A percentile compares a stretch with the other conserved stretches of the same genome.
Conservation (phyloP, 2,888 invertebrate species). For the Corythucha ciliata region DNA sequence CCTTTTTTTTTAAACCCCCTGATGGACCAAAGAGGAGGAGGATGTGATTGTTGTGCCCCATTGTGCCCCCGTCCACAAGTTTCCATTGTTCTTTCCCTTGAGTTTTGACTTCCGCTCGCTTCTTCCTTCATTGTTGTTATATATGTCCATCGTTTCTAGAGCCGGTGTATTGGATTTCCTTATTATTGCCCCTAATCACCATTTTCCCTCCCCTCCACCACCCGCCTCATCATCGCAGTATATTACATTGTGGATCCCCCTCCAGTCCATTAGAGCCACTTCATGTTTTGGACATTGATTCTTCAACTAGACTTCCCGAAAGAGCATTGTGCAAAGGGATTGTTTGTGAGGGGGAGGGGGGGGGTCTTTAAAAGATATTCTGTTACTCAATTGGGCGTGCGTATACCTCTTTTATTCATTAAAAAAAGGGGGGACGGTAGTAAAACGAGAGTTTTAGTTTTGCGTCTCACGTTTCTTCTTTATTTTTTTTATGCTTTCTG, state of each 20-base stretch:
- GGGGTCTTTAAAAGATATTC: background rate
- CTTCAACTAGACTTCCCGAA: background rate
- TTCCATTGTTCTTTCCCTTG: too few relatives aligned
- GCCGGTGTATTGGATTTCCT: conserved; percentile 30
- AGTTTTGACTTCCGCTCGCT: conserved; percentile 21
- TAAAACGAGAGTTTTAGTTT: too few relatives aligned
- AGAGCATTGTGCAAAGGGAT: background rate
- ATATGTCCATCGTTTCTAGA: conserved; percentile 1
- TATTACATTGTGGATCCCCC: too few relatives aligned
- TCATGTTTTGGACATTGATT: conserved; percentile 9
- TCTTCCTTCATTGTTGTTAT: conserved; percentile 20
- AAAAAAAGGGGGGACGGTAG: too few relatives aligned
- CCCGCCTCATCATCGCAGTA: conserved; percentile 7
- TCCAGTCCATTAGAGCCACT: conserved; percentile 12
- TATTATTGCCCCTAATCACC: conserved; percentile 29
- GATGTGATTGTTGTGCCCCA: conserved; percentile 25
- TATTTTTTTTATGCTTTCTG: too few relatives aligned
- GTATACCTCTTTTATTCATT: too few relatives aligned
- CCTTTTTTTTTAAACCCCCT: background rate
- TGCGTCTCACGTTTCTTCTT: too few relatives aligned
- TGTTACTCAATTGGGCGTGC: too few relatives aligned
- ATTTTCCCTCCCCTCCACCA: conserved; percentile 20
- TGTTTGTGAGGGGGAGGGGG: background rate
- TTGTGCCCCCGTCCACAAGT: conserved; percentile 11
- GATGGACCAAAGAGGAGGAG: background rate